A percentile compares a stretch with the other conserved stretches of the same genome.
Evolutionary conservation across 2,113 vertebrate species (phyloP).

Genomic region (Prunella fulvescens): DNA sequence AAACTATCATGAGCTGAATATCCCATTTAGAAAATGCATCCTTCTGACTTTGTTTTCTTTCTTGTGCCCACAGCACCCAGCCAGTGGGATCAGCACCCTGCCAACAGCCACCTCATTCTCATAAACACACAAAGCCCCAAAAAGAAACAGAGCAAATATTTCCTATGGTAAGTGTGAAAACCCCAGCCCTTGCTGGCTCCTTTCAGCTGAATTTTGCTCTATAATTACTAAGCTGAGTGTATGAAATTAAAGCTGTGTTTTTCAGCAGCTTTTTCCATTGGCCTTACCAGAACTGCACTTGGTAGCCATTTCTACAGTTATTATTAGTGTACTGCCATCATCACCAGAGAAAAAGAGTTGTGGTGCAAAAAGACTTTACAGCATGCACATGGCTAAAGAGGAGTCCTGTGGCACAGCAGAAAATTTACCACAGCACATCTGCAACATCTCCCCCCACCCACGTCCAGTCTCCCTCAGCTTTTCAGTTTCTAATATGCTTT

Average conservation of each 20-base stretch:
- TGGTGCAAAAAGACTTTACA: not conserved
- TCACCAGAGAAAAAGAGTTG: not conserved
- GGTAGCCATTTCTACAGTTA: not conserved
- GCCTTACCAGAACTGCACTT: not conserved
- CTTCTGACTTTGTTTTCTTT: not conserved
- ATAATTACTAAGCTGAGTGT: not conserved
- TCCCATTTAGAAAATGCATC: not conserved
- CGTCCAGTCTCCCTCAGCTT: not conserved
- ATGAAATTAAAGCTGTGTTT: not conserved
- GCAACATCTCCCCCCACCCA: not conserved
- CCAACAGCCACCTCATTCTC: accelerated
- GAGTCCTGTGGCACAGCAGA: not conserved
- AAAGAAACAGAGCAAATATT: not conserved
- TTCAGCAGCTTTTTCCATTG: not conserved
- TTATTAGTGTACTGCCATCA: not conserved
- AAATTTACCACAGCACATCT: not conserved
- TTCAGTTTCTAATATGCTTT: not conserved
- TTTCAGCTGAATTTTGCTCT: not conserved
- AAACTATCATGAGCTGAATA: not conserved
- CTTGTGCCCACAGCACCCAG: not conserved
- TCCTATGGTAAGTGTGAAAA: not conserved
- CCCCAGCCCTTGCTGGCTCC: not conserved
- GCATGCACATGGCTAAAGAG: not conserved
- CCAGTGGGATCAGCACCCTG: not conserved
- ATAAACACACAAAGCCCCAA: not conserved